Percentiles rank a stretch among this genome's conserved stretches.
phyloP scores from a whole-genome alignment of 2,888 invertebrate species.

The Campoplex capitator region DNA sequence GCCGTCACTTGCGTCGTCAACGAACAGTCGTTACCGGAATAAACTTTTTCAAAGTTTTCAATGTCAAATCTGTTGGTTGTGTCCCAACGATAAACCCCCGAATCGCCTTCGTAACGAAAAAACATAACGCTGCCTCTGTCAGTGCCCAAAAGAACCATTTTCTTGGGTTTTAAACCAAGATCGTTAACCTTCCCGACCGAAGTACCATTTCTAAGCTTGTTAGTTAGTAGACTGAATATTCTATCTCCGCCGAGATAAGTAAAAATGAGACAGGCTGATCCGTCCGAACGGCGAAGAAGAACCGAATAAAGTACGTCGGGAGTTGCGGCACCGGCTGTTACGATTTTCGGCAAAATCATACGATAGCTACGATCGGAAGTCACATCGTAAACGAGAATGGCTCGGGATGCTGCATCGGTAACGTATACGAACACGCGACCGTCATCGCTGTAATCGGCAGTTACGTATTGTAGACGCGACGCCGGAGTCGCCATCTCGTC shows the following conservation, averaged over 20 bases:
- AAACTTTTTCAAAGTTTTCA: conserved; percentile 86
- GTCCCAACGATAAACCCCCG: conserved; percentile 88
- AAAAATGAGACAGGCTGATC: conserved; percentile 87
- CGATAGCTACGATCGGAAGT: conserved; percentile 88
- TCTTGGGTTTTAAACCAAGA: conserved; percentile 87
- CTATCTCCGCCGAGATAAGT: conserved; percentile 88
- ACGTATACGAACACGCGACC: conserved; percentile 85
- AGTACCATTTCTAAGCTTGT: conserved; percentile 87
- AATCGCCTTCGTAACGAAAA: conserved; percentile 87
- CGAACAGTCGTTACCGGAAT: conserved; percentile 85
- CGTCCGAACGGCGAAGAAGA: conserved; percentile 87
- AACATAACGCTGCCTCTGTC: conserved; percentile 87
- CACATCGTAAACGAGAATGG: conserved; percentile 87
- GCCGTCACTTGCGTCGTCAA: conserved; percentile 87
- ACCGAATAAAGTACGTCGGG: conserved; percentile 89
- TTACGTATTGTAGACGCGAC: conserved; percentile 87
- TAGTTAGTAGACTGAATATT: conserved; percentile 88
- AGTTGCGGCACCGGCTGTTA: conserved; percentile 85
- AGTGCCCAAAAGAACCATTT: conserved; percentile 87
- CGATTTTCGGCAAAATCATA: conserved; percentile 87
- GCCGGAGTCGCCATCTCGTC: conserved; percentile 85
- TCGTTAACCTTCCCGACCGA: conserved; percentile 86
- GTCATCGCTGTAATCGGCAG: conserved; percentile 86
- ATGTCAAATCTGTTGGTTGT: conserved; percentile 84
- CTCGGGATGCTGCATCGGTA: conserved; percentile 85